A percentile compares a stretch with the other conserved stretches of the same genome.
Conservation (phyloP, 2,888 invertebrate genomes). For the Erannis defoliaria region DNA sequence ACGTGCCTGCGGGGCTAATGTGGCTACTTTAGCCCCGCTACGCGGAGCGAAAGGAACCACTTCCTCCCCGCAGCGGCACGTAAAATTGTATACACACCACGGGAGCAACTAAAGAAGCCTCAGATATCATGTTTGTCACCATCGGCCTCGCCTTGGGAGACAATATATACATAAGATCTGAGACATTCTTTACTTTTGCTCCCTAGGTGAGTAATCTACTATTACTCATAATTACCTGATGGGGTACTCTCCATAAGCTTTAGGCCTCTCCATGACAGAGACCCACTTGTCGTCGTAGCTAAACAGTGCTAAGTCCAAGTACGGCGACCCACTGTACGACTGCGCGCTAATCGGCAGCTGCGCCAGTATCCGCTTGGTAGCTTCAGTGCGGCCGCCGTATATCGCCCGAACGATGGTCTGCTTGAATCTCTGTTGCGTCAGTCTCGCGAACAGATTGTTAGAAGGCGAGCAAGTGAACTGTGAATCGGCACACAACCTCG, state of each 20-base stretch:
- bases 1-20: too few relatives aligned
- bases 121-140: too few relatives aligned
- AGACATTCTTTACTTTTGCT: too few relatives aligned
- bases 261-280: constrained; percentile 97
- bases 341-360: constrained; percentile 98
- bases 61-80: too few relatives aligned
- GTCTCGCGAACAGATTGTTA: constrained; percentile 94
- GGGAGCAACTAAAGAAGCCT: too few relatives aligned
- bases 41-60: too few relatives aligned
- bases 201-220: too few relatives aligned
- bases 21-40: too few relatives aligned
- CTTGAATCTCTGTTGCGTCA: constrained; percentile 91
- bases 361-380: constrained; percentile 94
- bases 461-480: constrained; percentile 97
- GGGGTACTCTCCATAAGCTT: constrained; percentile 96
- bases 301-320: constrained; percentile 96
- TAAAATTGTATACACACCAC: too few relatives aligned
- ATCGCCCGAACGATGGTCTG: constrained; percentile 96
- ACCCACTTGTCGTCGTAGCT: constrained; percentile 99
- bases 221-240: constrained; percentile 91
- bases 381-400: constrained; percentile 96
- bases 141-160: too few relatives aligned
- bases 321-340: constrained; percentile 97
- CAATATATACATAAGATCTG: too few relatives aligned
- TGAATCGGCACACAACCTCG: constrained; percentile 92